phyloP scores from a whole-genome alignment of 2,797 vertebrate species.

The Natrix natrix region DNA sequence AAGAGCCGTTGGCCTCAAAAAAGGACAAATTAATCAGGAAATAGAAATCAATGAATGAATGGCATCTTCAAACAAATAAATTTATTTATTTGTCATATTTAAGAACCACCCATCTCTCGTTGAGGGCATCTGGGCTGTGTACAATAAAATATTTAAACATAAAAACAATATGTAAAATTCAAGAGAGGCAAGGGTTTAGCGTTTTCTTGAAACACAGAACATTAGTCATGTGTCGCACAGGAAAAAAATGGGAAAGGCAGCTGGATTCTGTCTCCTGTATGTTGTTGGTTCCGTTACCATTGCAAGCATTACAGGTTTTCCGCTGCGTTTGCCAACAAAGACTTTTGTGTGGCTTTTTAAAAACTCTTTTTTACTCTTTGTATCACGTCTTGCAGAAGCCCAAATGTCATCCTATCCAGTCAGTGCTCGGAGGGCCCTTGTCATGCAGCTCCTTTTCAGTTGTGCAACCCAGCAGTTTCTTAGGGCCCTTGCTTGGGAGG shows the following conservation, averaged over 20 bases:
- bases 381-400: neutral
- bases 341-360: neutral
- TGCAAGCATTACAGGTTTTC: neutral
- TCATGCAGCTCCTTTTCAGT: neutral
- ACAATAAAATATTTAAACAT: neutral
- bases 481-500: neutral
- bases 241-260: neutral
- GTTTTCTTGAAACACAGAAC: neutral
- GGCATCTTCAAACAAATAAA: conserved; percentile 1
- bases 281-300: neutral
- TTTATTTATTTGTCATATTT: neutral
- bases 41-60: conserved; percentile 4
- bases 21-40: conserved; percentile 13
- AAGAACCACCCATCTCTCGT: neutral
- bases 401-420: neutral
- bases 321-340: neutral
- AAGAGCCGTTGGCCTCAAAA: neutral
- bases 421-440: neutral
- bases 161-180: neutral
- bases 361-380: neutral
- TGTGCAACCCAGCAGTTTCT: neutral
- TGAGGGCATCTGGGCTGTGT: neutral
- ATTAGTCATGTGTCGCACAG: neutral
- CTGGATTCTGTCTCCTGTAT: no score
- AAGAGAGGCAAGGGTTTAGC: neutral